phyloP scores from a whole-genome alignment of 2,888 invertebrate species.

The Lingula anatina region DNA sequence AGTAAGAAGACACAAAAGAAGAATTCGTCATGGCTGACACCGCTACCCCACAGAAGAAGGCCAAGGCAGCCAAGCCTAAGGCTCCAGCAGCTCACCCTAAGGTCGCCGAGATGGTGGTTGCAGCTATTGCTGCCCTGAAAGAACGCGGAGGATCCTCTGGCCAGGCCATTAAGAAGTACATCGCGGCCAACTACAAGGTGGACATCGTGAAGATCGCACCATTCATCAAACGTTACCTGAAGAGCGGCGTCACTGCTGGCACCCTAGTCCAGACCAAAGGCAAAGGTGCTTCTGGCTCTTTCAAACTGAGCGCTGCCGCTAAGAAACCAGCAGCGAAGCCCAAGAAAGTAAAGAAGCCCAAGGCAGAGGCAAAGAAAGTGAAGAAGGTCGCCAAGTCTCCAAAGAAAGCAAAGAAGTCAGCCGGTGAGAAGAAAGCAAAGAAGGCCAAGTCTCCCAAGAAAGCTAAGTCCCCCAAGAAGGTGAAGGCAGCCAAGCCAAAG shows the following conservation, averaged over 20 bases:
- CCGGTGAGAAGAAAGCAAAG: too few relatives aligned
- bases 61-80: conserved; percentile 58
- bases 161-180: too few relatives aligned
- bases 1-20: too few relatives aligned
- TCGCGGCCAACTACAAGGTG: conserved; percentile 61
- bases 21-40: too few relatives aligned
- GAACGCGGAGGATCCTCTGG: too few relatives aligned
- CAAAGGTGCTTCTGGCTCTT: too few relatives aligned
- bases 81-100: too few relatives aligned
- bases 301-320: conserved; percentile 19
- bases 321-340: conserved; percentile 1
- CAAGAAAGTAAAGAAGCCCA: too few relatives aligned
- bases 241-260: conserved; percentile 56
- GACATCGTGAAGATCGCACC: conserved; percentile 59
- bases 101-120: too few relatives aligned
- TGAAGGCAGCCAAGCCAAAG: conserved; percentile 6
- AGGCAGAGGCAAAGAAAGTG: conserved; percentile 7
- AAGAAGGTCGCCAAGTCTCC: conserved; percentile 9
- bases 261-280: conserved; percentile 33
- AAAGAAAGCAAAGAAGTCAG: conserved; percentile 6
- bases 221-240: conserved; percentile 61
- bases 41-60: too few relatives aligned
- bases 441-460: conserved; percentile 6
- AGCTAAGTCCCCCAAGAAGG: conserved; percentile 5
- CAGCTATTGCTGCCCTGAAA: too few relatives aligned